Percentiles rank a stretch among this genome's conserved stretches.
phyloP scores from a whole-genome alignment of 2,888 invertebrate genomes.

The Polyommatus icarus region DNA sequence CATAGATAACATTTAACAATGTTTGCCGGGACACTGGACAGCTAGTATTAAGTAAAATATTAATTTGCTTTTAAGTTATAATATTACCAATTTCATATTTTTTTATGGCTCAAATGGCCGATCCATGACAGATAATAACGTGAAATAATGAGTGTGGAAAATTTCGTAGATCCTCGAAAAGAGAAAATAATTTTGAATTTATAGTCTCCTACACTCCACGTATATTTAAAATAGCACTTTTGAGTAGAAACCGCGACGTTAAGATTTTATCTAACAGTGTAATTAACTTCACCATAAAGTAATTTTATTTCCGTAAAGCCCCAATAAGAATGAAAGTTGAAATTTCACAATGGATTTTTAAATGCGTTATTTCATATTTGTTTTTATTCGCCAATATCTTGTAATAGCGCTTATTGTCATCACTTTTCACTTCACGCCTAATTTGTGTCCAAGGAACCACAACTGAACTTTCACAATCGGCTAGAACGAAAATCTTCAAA shows the following conservation, averaged over 20 bases:
- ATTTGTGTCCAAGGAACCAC: conserved; percentile 51
- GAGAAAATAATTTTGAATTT: background rate
- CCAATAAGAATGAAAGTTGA: conserved; percentile 16
- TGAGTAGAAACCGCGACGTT: conserved; percentile 4
- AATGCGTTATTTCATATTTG: conserved; percentile 2
- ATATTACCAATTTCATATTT: too few relatives aligned
- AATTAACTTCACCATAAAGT: conserved; percentile 14
- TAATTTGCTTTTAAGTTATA: too few relatives aligned
- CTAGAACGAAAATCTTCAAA: conserved; percentile 40
- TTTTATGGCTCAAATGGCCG: too few relatives aligned
- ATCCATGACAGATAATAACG: too few relatives aligned
- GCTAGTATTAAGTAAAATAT: too few relatives aligned
- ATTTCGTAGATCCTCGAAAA: too few relatives aligned
- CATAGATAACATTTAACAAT: too few relatives aligned
- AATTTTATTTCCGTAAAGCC: conserved; percentile 1
- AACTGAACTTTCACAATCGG: conserved; percentile 52
- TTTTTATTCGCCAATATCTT: conserved; percentile 32
- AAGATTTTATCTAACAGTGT: conserved; percentile 6
- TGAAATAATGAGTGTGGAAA: too few relatives aligned
- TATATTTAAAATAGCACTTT: background rate
- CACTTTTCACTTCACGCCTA: conserved; percentile 55
- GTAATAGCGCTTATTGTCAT: conserved; percentile 31
- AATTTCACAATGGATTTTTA: conserved; percentile 1
- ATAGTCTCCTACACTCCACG: background rate
- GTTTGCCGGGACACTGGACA: too few relatives aligned